Evolutionary conservation across 2,888 invertebrate species (phyloP).

Genomic region (Gortyna flavago): DNA sequence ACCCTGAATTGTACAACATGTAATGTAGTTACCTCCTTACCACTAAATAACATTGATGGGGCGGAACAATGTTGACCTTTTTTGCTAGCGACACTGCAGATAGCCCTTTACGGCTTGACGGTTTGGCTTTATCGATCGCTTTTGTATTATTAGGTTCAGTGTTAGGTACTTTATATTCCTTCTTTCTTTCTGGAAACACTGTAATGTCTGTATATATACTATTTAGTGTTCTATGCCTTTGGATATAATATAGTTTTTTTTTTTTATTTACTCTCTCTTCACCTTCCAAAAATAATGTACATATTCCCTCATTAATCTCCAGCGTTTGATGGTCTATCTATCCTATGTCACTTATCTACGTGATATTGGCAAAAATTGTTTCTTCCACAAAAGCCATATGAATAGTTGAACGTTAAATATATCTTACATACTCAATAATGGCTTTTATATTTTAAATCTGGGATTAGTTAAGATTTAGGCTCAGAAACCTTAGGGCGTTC

Average conservation of each 20-base stretch:
- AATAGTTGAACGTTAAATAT: not conserved
- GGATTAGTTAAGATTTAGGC: not conserved
- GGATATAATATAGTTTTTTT: too few species aligned
- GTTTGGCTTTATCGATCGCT: not conserved
- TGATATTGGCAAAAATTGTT: not conserved
- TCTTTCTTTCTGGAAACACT: too few species aligned
- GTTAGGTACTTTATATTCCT: not conserved
- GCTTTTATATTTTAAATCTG: not conserved
- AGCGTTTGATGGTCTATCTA: not conserved
- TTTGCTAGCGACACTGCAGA: conserved; percentile 21
- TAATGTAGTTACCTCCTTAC: not conserved
- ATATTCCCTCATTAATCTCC: not conserved
- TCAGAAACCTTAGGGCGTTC: not conserved
- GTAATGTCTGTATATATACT: not conserved
- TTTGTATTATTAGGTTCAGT: conserved; percentile 7
- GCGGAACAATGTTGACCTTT: conserved; percentile 17
- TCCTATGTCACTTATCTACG: not conserved
- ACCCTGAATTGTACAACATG: not conserved
- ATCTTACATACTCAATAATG: not conserved
- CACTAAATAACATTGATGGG: not conserved
- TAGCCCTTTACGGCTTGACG: conserved; percentile 16
- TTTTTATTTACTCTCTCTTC: not conserved
- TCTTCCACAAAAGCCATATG: not conserved
- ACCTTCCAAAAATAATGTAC: too few species aligned
- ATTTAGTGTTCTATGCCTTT: too few species aligned